Base-by-base conservation (phyloP, 2,888 invertebrate species). In the Phalera bucephala region DNA sequence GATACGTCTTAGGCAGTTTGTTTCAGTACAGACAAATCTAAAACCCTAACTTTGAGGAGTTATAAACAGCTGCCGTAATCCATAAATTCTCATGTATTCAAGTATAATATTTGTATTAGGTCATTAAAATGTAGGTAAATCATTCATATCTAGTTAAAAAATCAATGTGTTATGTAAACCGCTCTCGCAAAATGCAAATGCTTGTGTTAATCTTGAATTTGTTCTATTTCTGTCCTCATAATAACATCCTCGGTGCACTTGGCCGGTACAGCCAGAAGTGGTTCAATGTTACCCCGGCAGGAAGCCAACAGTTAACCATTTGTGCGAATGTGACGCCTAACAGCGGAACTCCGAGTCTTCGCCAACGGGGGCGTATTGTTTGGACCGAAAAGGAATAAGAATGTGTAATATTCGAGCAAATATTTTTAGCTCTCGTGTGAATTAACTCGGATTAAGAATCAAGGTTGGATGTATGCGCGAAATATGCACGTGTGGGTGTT, bases 241-340 rank as follows among this genome's bases (percentile, higher is more conserved):
- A 78, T 65, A 72, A 80, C 80, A 80, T 80, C 79, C 77, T 75
- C 78, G 68, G 77, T 87, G 87, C 86, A 86, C 87, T 87, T 87
- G 88, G 84, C 85, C 85, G 76, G 57, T 57, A 52, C 49, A 62
- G 62, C 68, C 64, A 73, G 79, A 84, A 80, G 72, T 87, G 77
- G 86, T 84, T 84, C 88, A 88, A 88, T 88, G 88, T 83, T 85
- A 84, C 67, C 55, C 51, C 51, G 67, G 52, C 82, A 81, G 88
- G 88, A 89, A 83, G 77, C 39, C 25, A 52, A 50, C 59, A 56
- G 81, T 89, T 87, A 85, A 68, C 75, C 74, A 77, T 76, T 87
- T 86, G 77, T 80, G 83, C 79, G 70, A 85, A 82, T 80, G 68
- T 73, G 61, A 63, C 64, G 54, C 31, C 41, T 36, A 49, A 33